Base-by-base conservation (phyloP, 2,888 invertebrate genomes). In the Plagodis pulveraria region DNA sequence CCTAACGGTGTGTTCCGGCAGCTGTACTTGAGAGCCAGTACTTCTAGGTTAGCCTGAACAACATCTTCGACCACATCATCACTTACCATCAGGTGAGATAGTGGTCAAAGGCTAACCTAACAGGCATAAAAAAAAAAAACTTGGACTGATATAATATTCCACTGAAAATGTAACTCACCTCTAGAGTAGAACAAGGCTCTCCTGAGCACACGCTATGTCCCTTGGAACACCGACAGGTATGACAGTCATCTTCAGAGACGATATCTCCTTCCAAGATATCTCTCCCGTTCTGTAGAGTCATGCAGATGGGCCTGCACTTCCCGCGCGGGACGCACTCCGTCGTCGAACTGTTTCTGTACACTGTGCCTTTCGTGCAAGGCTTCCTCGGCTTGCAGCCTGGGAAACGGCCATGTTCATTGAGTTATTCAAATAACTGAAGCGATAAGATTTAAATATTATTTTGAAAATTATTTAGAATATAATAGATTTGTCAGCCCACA, bases 211-310 rank as follows among this genome's bases (percentile, higher is more conserved):
- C 89, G 71, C 94, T 94, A 65, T 95, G 93, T 10, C 95, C 94
- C 73, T 95, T 94, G 0, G 96, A 96, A 67, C 97, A 97, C 50
- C 94, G 93, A 73, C 98, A 98, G 0, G 95, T 95, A 72, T 97
- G 96, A 77, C 98, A 98, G 0, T 93, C 94, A 78, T 97, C 97
- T 62, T 95, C 94, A 62, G 94, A 94, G 0, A 97, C 93, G 32
- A 95, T 78, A 75, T 97, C 97, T 0, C 97, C 97, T 83, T 98
- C 98, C 56, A 95, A 94, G 73, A 96, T 95, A 11, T 94, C 93
- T 6, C 87, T 87, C 0, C 95, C 96, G 56, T 96, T 94, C 0
- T 74, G 73, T 12, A 96, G 84, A 40, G 95, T 93, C 87, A 96
- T 89, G 72, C 97, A 97, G 1, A 95, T 84, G 0, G 95, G 95